Percentiles rank a stretch among this genome's conserved stretches.
Evolutionary conservation across 1,140 invertebrate species (phyloP).

Genomic region (Sminthurides bifidus): DNA sequence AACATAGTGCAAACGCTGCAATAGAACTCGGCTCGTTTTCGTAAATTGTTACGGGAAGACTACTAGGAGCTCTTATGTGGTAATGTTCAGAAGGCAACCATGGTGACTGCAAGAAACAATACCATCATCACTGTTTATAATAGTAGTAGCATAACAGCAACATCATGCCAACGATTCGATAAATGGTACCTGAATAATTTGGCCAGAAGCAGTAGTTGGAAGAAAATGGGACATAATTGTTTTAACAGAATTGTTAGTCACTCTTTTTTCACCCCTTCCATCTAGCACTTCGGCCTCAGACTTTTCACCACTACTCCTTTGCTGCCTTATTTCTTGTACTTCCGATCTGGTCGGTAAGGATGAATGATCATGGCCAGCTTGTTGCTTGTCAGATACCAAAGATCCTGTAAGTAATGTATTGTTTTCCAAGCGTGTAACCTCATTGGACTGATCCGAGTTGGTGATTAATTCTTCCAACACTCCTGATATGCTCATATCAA

Average conservation of each 20-base stretch:
- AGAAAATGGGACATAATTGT: conserved; percentile 55
- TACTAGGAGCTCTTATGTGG: conserved; percentile 41
- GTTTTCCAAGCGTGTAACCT: neutral
- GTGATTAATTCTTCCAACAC: conserved; percentile 17
- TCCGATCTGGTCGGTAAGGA: too few relatives aligned
- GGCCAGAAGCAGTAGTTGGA: conserved; percentile 40
- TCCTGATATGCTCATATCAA: conserved; percentile 20
- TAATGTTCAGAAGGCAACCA: conserved; percentile 55
- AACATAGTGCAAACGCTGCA: conserved; percentile 69
- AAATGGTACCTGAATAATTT: conserved; percentile 40
- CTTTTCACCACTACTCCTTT: neutral
- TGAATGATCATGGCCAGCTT: neutral
- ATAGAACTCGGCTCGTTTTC: conserved; percentile 80
- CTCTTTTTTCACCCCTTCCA: conserved; percentile 29
- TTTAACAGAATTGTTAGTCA: conserved; percentile 45
- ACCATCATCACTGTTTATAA: conserved; percentile 1
- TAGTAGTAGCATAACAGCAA: conserved; percentile 8
- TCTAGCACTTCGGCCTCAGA: conserved; percentile 10
- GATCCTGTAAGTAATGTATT: neutral
- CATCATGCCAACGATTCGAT: neutral
- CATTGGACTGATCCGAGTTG: neutral
- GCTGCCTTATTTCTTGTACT: neutral
- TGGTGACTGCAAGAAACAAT: conserved; percentile 40
- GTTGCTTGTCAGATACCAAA: neutral
- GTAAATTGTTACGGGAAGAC: conserved; percentile 62